Evolutionary conservation across 2,797 vertebrate genomes (phyloP).

Genomic region (Streptopelia turtur): DNA sequence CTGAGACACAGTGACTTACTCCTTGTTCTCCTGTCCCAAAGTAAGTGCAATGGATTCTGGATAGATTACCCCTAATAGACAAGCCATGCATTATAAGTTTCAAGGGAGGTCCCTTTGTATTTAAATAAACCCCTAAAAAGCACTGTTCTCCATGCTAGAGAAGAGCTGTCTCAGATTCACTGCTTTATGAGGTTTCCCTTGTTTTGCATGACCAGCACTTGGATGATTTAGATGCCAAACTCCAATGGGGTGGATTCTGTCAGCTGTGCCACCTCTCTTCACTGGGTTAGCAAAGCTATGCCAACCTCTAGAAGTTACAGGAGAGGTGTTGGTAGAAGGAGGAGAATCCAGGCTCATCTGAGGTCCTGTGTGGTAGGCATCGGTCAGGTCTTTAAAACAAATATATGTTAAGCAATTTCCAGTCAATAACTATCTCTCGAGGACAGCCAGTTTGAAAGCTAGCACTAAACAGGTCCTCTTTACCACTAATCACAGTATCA

Average conservation of each 20-base stretch:
- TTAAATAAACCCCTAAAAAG: neutral
- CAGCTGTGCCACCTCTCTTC: neutral
- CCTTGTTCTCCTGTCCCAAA: neutral
- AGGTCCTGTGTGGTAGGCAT: rapidly evolving
- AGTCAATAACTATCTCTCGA: neutral
- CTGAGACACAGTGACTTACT: neutral
- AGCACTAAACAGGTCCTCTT: neutral
- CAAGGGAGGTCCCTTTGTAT: neutral
- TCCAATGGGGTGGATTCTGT: neutral
- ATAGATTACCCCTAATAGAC: neutral
- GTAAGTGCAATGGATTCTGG: neutral
- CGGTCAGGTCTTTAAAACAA: neutral
- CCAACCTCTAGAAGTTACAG: neutral
- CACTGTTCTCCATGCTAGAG: neutral
- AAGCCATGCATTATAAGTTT: neutral
- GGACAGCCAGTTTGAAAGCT: neutral
- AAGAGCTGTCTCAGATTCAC: neutral
- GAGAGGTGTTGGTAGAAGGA: neutral
- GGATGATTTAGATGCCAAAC: neutral
- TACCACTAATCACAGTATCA: neutral
- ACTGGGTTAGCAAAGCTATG: neutral
- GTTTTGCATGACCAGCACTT: neutral
- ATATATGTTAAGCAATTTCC: rapidly evolving
- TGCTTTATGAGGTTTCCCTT: neutral
- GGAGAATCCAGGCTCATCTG: neutral